A percentile compares a stretch with the other conserved stretches of the same genome.
These are phyloP conservation scores for Emydura subglobosa DNA, from an alignment of 2,113 vertebrate species.

Conservation along the genomic window DNA sequence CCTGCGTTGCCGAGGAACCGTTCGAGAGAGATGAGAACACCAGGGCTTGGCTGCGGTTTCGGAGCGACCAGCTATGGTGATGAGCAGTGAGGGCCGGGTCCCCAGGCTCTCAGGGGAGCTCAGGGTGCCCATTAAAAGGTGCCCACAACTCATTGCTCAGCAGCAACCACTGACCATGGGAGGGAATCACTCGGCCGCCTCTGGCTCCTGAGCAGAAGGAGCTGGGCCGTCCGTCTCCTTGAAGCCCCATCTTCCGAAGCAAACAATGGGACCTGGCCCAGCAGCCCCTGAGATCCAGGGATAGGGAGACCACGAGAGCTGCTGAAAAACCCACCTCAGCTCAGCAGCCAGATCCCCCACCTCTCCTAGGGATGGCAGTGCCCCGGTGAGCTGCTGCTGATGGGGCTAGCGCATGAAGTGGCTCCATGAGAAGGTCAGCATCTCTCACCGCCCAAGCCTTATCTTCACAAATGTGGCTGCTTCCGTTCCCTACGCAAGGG, in stretches of 20 bases:
- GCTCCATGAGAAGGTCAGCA: not conserved
- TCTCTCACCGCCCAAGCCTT: not conserved
- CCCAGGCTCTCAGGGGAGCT: not conserved
- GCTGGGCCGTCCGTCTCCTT: not conserved
- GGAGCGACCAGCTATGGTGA: not conserved
- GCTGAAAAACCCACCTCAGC: not conserved
- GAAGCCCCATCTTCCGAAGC: not conserved
- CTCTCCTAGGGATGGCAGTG: not conserved
- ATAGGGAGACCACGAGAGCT: not conserved
- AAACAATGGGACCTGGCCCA: not conserved
- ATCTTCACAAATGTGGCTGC: not conserved
- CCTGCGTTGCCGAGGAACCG: not conserved
- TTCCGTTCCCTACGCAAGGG: not conserved
- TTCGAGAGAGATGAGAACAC: not conserved
- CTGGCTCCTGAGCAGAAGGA: not conserved
- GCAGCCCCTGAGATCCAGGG: not conserved
- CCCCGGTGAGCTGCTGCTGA: not conserved
- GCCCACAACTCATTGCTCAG: not conserved
- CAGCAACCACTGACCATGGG: not conserved
- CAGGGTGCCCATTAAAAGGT: not conserved
- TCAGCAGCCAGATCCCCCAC: not conserved
- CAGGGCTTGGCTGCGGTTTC: not conserved
- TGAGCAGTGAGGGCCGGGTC: not conserved
- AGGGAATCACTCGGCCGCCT: not conserved
- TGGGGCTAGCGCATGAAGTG: not conserved